Percentiles rank a stretch among this genome's conserved stretches.
These are phyloP conservation scores for Hydrotaea cyrtoneurina DNA, from an alignment of 2,888 invertebrate species.

Conservation along the genomic window DNA sequence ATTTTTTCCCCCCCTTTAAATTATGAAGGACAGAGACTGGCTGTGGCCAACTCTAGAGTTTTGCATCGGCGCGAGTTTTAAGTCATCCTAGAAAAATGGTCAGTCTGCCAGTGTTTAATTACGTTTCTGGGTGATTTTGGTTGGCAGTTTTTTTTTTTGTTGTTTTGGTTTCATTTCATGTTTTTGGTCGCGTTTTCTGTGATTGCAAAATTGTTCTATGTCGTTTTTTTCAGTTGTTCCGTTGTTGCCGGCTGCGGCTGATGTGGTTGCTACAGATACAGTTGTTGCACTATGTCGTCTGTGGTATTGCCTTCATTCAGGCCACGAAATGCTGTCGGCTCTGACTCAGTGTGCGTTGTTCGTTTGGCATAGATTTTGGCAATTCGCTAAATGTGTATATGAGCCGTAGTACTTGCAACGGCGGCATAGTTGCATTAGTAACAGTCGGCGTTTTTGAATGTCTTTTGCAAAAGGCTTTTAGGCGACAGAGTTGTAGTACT, in stretches of 20 bases:
- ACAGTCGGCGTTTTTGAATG: background rate
- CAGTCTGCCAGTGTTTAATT: slow-evolving; percentile 4
- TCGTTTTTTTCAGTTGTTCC: background rate
- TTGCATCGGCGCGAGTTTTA: background rate
- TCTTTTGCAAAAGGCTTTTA: background rate
- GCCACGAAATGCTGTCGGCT: background rate
- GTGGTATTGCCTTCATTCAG: slow-evolving; percentile 5
- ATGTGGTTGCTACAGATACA: background rate
- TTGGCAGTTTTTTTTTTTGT: too few species aligned
- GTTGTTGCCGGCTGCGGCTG: background rate
- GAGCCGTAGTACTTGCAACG: background rate
- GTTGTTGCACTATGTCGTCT: background rate
- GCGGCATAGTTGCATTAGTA: background rate
- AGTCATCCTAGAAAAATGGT: slow-evolving; percentile 9
- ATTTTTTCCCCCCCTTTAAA: too few species aligned
- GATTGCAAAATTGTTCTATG: slow-evolving; percentile 8
- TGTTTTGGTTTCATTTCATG: background rate
- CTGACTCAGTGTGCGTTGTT: too few species aligned
- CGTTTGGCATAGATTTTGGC: too few species aligned
- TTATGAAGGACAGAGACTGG: too few species aligned
- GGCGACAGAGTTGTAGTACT: background rate
- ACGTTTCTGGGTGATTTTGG: slow-evolving; percentile 3
- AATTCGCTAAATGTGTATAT: too few species aligned
- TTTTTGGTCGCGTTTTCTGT: slow-evolving; percentile 12
- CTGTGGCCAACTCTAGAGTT: background rate